Evolutionary conservation across 1,140 invertebrate species (phyloP).

Genomic region (Drosophila persimilis): DNA sequence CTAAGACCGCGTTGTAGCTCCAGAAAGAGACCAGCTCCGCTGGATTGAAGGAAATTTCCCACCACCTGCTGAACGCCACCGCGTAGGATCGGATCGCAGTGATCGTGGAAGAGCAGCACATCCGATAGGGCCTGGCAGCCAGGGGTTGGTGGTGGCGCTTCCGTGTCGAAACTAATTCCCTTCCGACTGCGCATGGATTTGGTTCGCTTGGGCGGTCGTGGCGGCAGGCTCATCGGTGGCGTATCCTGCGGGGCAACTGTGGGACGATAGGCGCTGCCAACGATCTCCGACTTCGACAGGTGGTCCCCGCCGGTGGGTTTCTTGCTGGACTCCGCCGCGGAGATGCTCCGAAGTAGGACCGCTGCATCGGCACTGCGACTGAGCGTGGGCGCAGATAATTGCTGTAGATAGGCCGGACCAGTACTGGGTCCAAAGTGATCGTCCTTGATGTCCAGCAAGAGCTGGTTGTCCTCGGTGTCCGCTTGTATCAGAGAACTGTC

Average conservation of each 20-base stretch:
- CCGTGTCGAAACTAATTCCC: not conserved
- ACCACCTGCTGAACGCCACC: constrained; percentile 87
- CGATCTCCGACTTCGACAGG: constrained; percentile 74
- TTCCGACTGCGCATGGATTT: constrained; percentile 63
- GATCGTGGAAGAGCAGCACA: constrained; percentile 87
- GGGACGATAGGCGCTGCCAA: constrained; percentile 49
- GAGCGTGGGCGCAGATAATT: constrained; percentile 28
- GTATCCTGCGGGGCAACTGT: constrained; percentile 64
- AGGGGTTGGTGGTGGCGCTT: not conserved
- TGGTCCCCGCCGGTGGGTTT: constrained; percentile 18
- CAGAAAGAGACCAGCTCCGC: constrained; percentile 48
- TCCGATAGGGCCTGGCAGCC: constrained; percentile 85
- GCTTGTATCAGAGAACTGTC: constrained; percentile 19
- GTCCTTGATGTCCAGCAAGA: constrained; percentile 79
- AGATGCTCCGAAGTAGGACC: constrained; percentile 42
- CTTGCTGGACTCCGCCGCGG: not conserved
- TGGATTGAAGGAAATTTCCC: constrained; percentile 85
- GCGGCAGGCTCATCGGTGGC: constrained; percentile 60
- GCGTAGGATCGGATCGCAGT: constrained; percentile 91
- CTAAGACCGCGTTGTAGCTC: constrained; percentile 83
- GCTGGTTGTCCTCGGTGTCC: constrained; percentile 13
- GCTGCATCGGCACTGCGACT: constrained; percentile 74
- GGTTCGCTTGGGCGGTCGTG: constrained; percentile 73
- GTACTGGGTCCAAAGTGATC: constrained; percentile 82
- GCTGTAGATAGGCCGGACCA: constrained; percentile 60